phyloP scores from a whole-genome alignment of 1,140 invertebrate genomes.

The Yoshiicerus persimilis region DNA sequence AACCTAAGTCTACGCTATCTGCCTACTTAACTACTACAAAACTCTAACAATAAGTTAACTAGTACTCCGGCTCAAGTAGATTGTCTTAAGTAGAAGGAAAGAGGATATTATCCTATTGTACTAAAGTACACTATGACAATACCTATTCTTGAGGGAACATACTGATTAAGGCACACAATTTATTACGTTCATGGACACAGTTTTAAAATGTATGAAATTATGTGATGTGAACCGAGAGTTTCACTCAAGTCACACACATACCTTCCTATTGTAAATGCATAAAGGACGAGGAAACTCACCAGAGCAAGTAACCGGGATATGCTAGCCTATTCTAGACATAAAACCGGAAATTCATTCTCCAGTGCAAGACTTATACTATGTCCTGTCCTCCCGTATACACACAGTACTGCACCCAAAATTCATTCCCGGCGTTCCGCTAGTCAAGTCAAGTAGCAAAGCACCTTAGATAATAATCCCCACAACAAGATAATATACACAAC shows the following conservation, averaged over 20 bases:
- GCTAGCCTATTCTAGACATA: neutral
- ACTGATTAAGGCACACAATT: neutral
- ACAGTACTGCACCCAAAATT: neutral
- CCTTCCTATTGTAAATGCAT: neutral
- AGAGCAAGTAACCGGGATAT: conserved; percentile 16
- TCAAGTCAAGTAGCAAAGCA: conserved; percentile 2
- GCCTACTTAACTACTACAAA: neutral
- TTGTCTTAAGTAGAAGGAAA: conserved; percentile 16
- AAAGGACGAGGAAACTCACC: neutral
- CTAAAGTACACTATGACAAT: neutral
- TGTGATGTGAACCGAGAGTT: conserved; percentile 14
- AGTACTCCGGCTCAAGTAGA: neutral
- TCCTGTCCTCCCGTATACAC: neutral
- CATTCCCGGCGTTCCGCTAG: conserved; percentile 15
- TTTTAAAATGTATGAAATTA: neutral
- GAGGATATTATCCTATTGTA: neutral
- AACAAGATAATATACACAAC: neutral
- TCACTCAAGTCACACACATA: conserved; percentile 7
- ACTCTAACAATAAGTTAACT: neutral
- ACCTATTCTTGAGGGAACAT: neutral
- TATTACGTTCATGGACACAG: neutral
- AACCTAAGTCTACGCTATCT: neutral
- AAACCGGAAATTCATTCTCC: conserved; percentile 16
- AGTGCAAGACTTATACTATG: neutral
- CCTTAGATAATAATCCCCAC: neutral